These are phyloP conservation scores for Siniperca knerii DNA, from an alignment of 2,113 vertebrate genomes.

Conservation along the genomic window DNA sequence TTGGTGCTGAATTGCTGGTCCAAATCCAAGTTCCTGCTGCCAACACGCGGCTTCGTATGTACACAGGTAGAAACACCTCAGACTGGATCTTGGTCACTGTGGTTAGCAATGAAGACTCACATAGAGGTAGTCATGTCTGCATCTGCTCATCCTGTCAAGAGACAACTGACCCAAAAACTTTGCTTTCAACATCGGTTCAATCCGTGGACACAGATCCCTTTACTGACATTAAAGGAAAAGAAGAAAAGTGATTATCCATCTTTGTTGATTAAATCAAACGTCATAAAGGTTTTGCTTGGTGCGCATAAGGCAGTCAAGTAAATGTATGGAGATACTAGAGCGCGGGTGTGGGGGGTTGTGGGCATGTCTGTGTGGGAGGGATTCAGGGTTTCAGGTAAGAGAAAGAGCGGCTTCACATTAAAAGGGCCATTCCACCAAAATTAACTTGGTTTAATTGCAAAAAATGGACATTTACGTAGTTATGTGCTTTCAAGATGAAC, in stretches of 20 bases:
- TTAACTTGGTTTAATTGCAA: neutral
- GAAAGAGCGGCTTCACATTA: constrained; percentile 34
- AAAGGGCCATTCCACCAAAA: constrained; percentile 60
- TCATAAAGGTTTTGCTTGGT: constrained; percentile 66
- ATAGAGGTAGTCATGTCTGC: constrained; percentile 73
- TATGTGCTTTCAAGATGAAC: constrained; percentile 12
- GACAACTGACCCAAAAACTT: constrained; percentile 50
- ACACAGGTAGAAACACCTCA: constrained; percentile 60
- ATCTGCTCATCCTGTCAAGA: constrained; percentile 54
- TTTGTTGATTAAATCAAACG: constrained; percentile 41
- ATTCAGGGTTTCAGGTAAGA: constrained; percentile 9
- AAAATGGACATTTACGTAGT: neutral
- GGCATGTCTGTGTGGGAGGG: neutral
- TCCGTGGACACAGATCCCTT: constrained; percentile 53
- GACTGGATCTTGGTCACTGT: constrained; percentile 60
- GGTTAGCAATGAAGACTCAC: constrained; percentile 67
- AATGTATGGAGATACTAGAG: constrained; percentile 45
- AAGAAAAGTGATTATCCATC: constrained; percentile 50
- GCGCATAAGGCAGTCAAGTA: constrained; percentile 68
- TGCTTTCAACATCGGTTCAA: constrained; percentile 27
- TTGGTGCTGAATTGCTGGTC: constrained; percentile 53
- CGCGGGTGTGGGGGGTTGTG: neutral
- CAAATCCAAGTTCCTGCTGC: constrained; percentile 51
- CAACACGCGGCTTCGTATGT: constrained; percentile 35
- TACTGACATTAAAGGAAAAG: constrained; percentile 15